A percentile compares a stretch with the other conserved stretches of the same genome.
Evolutionary conservation across 1,140 invertebrate genomes (phyloP).

Genomic region (Sarcophaga peregrina): DNA sequence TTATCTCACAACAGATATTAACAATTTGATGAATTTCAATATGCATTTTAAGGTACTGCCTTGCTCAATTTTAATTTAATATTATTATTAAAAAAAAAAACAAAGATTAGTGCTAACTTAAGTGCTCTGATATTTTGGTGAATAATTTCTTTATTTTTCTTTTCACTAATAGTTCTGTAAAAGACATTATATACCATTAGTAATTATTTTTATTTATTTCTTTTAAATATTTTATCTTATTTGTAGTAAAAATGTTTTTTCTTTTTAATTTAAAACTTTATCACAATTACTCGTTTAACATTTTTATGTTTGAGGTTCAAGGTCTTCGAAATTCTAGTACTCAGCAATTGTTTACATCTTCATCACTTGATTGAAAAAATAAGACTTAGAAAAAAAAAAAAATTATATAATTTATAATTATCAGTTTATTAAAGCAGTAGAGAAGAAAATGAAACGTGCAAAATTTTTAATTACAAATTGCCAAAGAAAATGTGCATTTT

Average conservation of each 20-base stretch:
- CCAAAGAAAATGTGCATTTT: slow-evolving; percentile 26
- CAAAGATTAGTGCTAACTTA: not conserved
- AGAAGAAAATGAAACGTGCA: not conserved
- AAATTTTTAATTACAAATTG: slow-evolving; percentile 15
- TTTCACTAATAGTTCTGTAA: not conserved
- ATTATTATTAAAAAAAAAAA: no score
- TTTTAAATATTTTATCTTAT: not conserved
- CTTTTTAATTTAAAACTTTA: not conserved
- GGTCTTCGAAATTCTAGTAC: not conserved
- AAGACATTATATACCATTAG: not conserved
- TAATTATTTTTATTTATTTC: not conserved
- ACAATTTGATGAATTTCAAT: not conserved
- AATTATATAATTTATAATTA: not conserved
- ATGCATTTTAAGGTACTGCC: slow-evolving; percentile 1
- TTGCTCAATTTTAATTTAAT: slow-evolving; percentile 18
- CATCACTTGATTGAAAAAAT: not conserved
- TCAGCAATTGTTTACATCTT: not conserved
- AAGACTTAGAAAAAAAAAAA: not conserved
- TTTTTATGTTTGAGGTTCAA: no score
- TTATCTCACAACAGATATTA: not conserved
- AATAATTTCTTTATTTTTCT: not conserved
- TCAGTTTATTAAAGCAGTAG: not conserved
- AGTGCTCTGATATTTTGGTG: not conserved
- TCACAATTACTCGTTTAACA: not conserved
- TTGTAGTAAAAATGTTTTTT: not conserved